Evolutionary conservation across 2,113 vertebrate species (phyloP).

Genomic region (Gadus chalcogrammus): DNA sequence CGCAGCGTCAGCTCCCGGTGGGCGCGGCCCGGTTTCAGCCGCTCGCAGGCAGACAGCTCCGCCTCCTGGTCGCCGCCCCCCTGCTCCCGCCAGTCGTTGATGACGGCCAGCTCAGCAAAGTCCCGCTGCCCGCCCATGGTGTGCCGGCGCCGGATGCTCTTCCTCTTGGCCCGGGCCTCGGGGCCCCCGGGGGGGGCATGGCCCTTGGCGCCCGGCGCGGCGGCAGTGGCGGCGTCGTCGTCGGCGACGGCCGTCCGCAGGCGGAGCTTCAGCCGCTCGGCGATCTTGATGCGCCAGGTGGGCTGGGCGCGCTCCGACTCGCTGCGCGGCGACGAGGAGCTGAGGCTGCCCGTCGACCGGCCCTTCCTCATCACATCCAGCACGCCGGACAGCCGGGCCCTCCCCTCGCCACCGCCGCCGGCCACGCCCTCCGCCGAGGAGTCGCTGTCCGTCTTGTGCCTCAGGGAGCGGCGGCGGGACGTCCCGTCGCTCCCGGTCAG

Average conservation of each 20-base stretch:
- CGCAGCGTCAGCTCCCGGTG: constrained; percentile 86
- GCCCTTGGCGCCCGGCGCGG: constrained; percentile 62
- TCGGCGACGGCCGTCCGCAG: constrained; percentile 70
- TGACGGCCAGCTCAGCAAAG: constrained; percentile 83
- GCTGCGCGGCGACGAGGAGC: constrained; percentile 62
- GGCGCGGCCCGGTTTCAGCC: constrained; percentile 80
- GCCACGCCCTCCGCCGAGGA: constrained; percentile 71
- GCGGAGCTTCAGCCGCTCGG: constrained; percentile 85
- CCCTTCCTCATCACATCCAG: constrained; percentile 90
- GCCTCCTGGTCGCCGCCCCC: constrained; percentile 71
- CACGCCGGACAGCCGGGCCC: constrained; percentile 73
- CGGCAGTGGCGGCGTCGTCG: constrained; percentile 85
- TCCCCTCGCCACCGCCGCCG: constrained; percentile 57
- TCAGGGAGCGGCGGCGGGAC: constrained; percentile 80
- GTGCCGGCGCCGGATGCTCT: constrained; percentile 85
- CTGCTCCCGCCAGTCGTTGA: constrained; percentile 86
- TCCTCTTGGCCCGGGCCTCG: constrained; percentile 75
- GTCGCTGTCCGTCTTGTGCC: constrained; percentile 85
- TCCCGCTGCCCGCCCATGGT: constrained; percentile 92
- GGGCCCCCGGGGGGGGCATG: constrained; percentile 27
- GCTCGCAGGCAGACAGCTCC: constrained; percentile 81
- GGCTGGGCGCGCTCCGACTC: constrained; percentile 84
- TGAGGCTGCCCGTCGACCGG: constrained; percentile 82
- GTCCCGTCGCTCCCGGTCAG: constrained; percentile 88
- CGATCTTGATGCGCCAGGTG: constrained; percentile 86